These are phyloP conservation scores for Atta cephalotes DNA, from an alignment of 1,140 invertebrate genomes.

Conservation along the genomic window DNA sequence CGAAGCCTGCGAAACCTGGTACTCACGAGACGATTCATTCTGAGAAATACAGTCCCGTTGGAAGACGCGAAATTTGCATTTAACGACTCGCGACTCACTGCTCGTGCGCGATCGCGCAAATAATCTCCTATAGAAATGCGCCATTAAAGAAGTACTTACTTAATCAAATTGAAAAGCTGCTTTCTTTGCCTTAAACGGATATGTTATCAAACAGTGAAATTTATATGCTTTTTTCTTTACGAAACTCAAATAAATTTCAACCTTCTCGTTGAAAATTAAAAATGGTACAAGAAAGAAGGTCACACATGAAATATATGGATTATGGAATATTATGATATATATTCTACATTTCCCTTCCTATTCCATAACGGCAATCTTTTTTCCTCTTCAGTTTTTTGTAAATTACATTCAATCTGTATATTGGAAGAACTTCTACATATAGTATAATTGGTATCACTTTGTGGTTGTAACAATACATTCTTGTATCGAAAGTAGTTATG, in stretches of 20 bases:
- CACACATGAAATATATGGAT: too few relatives aligned
- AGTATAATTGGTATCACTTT: too few relatives aligned
- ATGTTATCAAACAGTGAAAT: neutral
- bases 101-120: neutral
- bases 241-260: neutral
- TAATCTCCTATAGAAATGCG: slow-evolving; percentile 19
- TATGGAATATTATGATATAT: too few relatives aligned
- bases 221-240: neutral
- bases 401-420: too few relatives aligned
- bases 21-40: neutral
- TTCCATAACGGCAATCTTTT: too few relatives aligned
- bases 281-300: too few relatives aligned
- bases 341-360: too few relatives aligned
- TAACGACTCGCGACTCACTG: slow-evolving; percentile 17
- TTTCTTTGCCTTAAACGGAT: neutral
- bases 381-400: too few relatives aligned
- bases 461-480: too few relatives aligned
- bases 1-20: slow-evolving; percentile 29
- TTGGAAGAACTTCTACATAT: too few relatives aligned
- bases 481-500: too few relatives aligned
- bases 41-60: neutral
- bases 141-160: neutral
- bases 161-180: slow-evolving; percentile 16
- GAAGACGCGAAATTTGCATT: slow-evolving; percentile 44
- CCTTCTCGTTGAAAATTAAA: slow-evolving; percentile 2